Evolutionary conservation across 2,113 vertebrate species (phyloP).

Genomic region (Mugil cephalus): DNA sequence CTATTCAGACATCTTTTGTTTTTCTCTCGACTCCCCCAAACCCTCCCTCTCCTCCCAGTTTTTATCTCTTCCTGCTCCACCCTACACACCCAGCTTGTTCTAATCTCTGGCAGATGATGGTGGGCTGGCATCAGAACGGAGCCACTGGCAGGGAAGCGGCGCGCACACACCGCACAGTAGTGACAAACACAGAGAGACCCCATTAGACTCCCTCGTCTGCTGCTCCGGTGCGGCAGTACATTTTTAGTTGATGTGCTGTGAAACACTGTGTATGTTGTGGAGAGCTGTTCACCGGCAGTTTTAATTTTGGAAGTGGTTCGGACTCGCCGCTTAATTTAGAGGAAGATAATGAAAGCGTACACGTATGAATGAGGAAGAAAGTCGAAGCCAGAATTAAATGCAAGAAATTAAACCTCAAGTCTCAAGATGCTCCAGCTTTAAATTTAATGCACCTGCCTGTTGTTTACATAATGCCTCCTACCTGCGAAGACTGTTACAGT

Average conservation of each 20-base stretch:
- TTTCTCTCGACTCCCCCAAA: constrained; percentile 37
- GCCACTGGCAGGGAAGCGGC: constrained; percentile 71
- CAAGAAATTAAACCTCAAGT: too few species aligned
- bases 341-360: background rate
- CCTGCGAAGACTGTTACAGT: too few species aligned
- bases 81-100: constrained; percentile 73
- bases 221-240: constrained; percentile 42
- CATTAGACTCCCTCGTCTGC: constrained; percentile 67
- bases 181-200: constrained; percentile 67
- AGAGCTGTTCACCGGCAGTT: background rate
- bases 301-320: constrained; percentile 4
- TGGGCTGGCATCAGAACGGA: constrained; percentile 74
- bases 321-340: background rate
- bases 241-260: constrained; percentile 52
- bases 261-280: constrained; percentile 32
- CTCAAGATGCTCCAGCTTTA: too few species aligned
- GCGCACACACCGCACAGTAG: constrained; percentile 56
- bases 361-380: too few species aligned
- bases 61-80: constrained; percentile 75
- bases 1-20: constrained; percentile 43
- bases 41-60: constrained; percentile 49
- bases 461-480: too few species aligned
- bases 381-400: too few species aligned
- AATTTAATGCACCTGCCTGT: too few species aligned
- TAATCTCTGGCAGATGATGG: constrained; percentile 75